phyloP scores from a whole-genome alignment of 1,140 invertebrate genomes.

The Ectropis grisescens region DNA sequence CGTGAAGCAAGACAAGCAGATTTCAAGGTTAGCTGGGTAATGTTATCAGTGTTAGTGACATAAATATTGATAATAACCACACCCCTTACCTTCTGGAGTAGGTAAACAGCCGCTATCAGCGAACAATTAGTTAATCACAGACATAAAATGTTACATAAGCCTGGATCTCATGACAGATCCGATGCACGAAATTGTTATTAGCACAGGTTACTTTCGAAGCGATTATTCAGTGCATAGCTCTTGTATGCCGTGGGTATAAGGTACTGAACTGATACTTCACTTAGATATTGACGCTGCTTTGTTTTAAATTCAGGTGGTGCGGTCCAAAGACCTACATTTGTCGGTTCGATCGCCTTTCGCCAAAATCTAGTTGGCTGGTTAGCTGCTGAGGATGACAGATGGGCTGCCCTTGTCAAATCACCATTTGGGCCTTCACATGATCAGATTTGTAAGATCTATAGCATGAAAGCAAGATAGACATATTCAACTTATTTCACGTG shows the following conservation, averaged over 20 bases:
- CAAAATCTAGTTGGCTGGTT: constrained; percentile 38
- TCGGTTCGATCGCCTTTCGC: constrained; percentile 23
- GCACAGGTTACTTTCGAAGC: constrained; percentile 24
- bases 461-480: too few relatives aligned
- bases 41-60: constrained; percentile 1
- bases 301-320: constrained; percentile 23
- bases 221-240: constrained; percentile 43
- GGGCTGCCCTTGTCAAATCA: too few relatives aligned
- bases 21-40: constrained; percentile 26
- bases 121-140: constrained; percentile 39
- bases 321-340: constrained; percentile 57
- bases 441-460: too few relatives aligned
- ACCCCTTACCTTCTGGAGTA: constrained; percentile 43
- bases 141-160: constrained; percentile 62
- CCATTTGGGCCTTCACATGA: too few relatives aligned
- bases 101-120: constrained; percentile 47
- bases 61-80: constrained; percentile 16
- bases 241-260: constrained; percentile 22
- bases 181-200: constrained; percentile 23
- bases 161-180: constrained; percentile 47
- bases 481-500: too few relatives aligned
- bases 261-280: constrained; percentile 48
- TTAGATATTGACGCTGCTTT: constrained; percentile 43
- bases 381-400: too few relatives aligned
- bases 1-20: too few relatives aligned